Conservation (phyloP, 2,888 invertebrate genomes). For the Apotomis betuletana region DNA sequence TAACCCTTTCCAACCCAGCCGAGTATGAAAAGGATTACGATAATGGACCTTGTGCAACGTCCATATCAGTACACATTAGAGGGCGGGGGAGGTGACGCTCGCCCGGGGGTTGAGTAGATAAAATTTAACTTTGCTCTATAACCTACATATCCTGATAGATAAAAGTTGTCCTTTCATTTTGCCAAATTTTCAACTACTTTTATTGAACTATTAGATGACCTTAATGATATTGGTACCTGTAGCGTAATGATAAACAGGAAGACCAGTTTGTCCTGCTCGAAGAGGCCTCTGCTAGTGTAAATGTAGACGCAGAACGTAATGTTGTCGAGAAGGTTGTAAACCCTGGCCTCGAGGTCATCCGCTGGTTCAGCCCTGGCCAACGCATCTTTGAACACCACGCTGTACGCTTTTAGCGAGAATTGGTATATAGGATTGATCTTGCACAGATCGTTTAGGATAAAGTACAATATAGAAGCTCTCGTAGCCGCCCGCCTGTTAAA, state of each 20-base stretch:
- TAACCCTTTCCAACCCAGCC: too few species aligned
- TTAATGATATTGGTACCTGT: slow-evolving; percentile 80
- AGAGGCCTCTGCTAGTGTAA: slow-evolving; percentile 95
- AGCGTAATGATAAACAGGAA: slow-evolving; percentile 94
- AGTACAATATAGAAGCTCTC: slow-evolving; percentile 95
- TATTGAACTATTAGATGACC: too few species aligned
- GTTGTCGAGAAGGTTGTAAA: slow-evolving; percentile 91
- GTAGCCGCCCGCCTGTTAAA: slow-evolving; percentile 88
- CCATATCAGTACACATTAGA: too few species aligned
- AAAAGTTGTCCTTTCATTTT: too few species aligned
- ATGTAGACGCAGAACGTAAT: slow-evolving; percentile 94
- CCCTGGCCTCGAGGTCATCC: slow-evolving; percentile 88
- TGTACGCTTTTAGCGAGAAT: slow-evolving; percentile 97
- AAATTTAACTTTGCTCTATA: too few species aligned
- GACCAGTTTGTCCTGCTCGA: slow-evolving; percentile 95
- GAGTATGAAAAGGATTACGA: too few species aligned
- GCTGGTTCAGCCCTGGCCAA: slow-evolving; percentile 87
- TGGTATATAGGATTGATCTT: slow-evolving; percentile 98
- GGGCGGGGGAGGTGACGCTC: too few species aligned
- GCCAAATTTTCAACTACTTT: too few species aligned
- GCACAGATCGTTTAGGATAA: slow-evolving; percentile 95
- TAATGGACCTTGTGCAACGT: too few species aligned
- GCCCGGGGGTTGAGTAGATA: too few species aligned
- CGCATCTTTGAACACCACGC: slow-evolving; percentile 94
- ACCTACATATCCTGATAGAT: too few species aligned